Base-by-base conservation (phyloP, 2,888 invertebrate genomes). In the Philereme vetulata region DNA sequence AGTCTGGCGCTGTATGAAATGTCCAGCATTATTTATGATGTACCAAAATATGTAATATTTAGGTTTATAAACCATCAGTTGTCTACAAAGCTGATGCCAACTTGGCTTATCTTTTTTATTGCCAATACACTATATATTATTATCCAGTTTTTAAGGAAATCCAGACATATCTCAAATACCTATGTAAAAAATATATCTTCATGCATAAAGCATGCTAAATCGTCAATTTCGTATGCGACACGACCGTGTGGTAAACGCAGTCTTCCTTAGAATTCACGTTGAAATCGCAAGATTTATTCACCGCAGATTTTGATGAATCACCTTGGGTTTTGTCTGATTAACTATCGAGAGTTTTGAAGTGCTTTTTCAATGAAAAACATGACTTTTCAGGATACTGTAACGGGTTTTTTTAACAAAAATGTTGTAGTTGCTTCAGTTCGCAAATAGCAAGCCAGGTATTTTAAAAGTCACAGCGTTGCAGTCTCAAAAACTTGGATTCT, bases 201-300 rank as follows among this genome's bases (percentile, higher is more conserved):
- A 21, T 21, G 21, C 21, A 21, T 21, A 21, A 21, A 9, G 34
- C 36, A 72, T 72, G 71, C 67, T 74, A 74, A 79, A 74, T 56
- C 62, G 58, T 66, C 66, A 69, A 81, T 86, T 85, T 72, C n/a
- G 76, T 72, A 84, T 67, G 76, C 78, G 75, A 81, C 84, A 82
- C 83, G 80, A 67, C 57, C 67, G 74, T 74, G 74, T 76, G 71
- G 71, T 69, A 72, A 76, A 74, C 67, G 75, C 70, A 77, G 75
- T 80, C 82, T 82, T 80, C 75, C 76, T 72, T 65, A 72, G 69
- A 80, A 77, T 77, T 77, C 75, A 75, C 71, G 75, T 74, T 78
- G 76, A 77, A 74, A 75, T 78, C 78, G 77, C 73, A 72, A 72
- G 72, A 72, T 70, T 76, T 76, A 79, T 76, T 74, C 58, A 11